Evolutionary conservation across 2,888 invertebrate species (phyloP), one percentile per base, ranked within the genome.

Genomic region (Chymomyza procnemis): DNA sequence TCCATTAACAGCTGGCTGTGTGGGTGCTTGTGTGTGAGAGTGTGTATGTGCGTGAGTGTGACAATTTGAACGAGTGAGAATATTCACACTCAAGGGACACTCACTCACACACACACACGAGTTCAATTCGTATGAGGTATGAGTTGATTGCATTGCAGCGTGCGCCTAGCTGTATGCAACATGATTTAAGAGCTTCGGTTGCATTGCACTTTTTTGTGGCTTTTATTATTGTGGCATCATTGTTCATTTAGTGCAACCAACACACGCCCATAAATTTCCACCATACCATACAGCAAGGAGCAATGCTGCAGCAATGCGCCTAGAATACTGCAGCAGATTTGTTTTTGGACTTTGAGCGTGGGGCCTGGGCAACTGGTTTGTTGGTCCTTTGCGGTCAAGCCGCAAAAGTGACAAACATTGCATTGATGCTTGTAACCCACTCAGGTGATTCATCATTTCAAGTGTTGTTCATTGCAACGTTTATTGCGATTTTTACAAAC

Each of bases 401-500:
- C 22, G 50, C 52, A 26, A 47, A 58, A 58, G 30, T 78, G 78
- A 68, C 83, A 75, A 79, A 81, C 83, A 78, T 75, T 83, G 81
- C 81, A 83, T 83, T 81, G 82, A 77, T 56, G 30, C 12, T 21
- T 16, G 56, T 16, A 78, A 67, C 56, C 60, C 60, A 47, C 58
- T 64, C 85, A 89, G 89, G 89, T 89, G 89, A 89, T 89, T 87
- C 88, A 89, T 89, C 89, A 89, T 89, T 88, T 89, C 85, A 78
- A 89, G 89, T 88, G 80, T 75, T 82, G 81, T 89, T 89, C 79
- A 88, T 88, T 89, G 89, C 89, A 89, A 89, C 89, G 88, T 89
- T 89, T 89, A 89, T 89, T 89, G 88, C 85, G 81, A 85, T 88
- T 88, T 89, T 88, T 71, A 89, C 89, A 89, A 88, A 88, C 80